Conservation (phyloP, 2,888 invertebrate species). For the Trisateles emortualis region DNA sequence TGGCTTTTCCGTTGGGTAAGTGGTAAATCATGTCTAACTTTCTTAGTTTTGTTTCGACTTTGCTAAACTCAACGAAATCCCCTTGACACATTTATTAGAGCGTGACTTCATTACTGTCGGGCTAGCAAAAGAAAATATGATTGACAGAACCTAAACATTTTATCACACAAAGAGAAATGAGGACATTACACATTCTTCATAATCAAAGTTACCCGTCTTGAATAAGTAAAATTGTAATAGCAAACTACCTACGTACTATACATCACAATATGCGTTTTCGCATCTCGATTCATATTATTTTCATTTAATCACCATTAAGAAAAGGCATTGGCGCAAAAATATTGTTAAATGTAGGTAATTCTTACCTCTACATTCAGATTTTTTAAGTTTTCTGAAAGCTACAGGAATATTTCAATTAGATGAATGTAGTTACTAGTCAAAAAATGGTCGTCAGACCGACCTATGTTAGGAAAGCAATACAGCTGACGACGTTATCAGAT, state of each 20-base stretch:
- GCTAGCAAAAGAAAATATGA: background rate
- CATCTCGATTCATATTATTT: no score
- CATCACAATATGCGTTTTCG: no score
- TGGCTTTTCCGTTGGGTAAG: background rate
- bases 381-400: constrained; percentile 18
- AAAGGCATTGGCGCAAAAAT: no score
- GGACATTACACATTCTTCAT: no score
- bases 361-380: background rate
- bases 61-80: background rate
- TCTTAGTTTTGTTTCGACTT: background rate
- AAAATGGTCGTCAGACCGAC: constrained; percentile 33
- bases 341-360: background rate
- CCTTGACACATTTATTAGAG: background rate
- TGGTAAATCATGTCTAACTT: background rate
- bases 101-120: background rate
- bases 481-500: constrained; percentile 62
- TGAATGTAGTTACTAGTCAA: constrained; percentile 27
- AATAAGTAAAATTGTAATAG: no score
- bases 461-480: constrained; percentile 52
- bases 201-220: no score
- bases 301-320: no score
- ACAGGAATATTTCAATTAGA: constrained; percentile 17
- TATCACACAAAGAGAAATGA: no score
- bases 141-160: no score
- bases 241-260: no score